Evolutionary conservation across 1,140 invertebrate species (phyloP).

Genomic region (Eulimnadia texana): DNA sequence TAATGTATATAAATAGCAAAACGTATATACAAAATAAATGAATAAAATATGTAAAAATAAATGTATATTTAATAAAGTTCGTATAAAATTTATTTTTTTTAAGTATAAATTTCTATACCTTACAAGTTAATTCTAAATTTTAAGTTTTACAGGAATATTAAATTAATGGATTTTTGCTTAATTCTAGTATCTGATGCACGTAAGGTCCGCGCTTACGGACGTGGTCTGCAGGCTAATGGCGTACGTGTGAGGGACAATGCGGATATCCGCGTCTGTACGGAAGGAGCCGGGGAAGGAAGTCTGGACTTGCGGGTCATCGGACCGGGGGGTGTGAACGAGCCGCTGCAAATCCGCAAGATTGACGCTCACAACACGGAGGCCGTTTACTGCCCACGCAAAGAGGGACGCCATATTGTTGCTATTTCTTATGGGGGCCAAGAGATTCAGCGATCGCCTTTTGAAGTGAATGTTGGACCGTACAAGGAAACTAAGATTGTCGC

Average conservation of each 20-base stretch:
- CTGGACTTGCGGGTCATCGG: slow-evolving; percentile 64
- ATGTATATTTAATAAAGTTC: too few species aligned
- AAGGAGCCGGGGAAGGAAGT: slow-evolving; percentile 68
- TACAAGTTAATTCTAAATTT: too few species aligned
- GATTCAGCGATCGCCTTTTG: slow-evolving; percentile 60
- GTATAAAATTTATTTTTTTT: too few species aligned
- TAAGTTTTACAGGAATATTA: too few species aligned
- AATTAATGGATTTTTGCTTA: background rate
- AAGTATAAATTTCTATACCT: too few species aligned
- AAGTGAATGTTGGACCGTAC: slow-evolving; percentile 68
- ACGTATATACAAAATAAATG: too few species aligned
- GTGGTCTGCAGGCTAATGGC: slow-evolving; percentile 66
- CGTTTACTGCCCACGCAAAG: slow-evolving; percentile 53
- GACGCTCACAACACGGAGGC: slow-evolving; percentile 53
- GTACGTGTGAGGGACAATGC: slow-evolving; percentile 69
- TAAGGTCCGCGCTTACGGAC: slow-evolving; percentile 58
- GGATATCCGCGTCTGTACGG: slow-evolving; percentile 67
- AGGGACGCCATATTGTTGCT: slow-evolving; percentile 63
- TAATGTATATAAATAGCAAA: too few species aligned
- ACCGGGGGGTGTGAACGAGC: slow-evolving; percentile 38
- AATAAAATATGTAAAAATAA: too few species aligned
- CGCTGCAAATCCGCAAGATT: slow-evolving; percentile 34
- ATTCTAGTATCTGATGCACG: slow-evolving; percentile 43
- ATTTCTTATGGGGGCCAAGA: slow-evolving; percentile 59
- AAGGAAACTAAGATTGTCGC: slow-evolving; percentile 68